Evolutionary conservation across 1,140 invertebrate genomes (phyloP), one percentile per base, ranked within the genome.

Genomic region (Sminthurinus signatus): DNA sequence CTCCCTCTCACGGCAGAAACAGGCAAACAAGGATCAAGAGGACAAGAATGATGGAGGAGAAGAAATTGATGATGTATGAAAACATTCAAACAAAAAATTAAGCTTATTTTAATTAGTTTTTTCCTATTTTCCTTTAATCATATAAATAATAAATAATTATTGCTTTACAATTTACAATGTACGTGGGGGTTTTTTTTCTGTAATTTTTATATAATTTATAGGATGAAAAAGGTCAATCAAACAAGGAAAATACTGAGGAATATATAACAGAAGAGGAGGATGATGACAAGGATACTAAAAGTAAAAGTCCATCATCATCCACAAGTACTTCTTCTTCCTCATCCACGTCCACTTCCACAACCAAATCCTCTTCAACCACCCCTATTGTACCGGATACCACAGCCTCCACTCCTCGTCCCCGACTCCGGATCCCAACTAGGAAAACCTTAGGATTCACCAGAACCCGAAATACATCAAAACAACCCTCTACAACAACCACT

Each of bases 391-490:
- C 62, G 27, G 50, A 39, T 25, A 8, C 43, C 28, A 48, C 66
- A 1, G 52, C 63, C 1, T 52, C 65, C 0, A 64, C 65, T n/a
- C 51, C 62, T 4, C 36, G 42, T 42, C 42, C 60, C 5, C 54
- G 64, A 28, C 12, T 67, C 25, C 43, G 65, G 4, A 68, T 67
- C 8, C 65, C 65, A 17, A 67, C 68, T 4, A 52, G 64, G 44
- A 70, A 70, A 21, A 77, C 77, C 32, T 71, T 25, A 1, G 58
- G 64, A n/a, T 51, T 61, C 1, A 44, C 75, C 66, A 73, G 80
- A 73, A 75, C 74, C 63, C 70, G 79, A 61, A 71, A 77, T 43
- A 75, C 75, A 67, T 17, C 61, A 8, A 55, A 42, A 19, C 21
- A 51, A 12, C 4, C 57, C 8, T 64, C 27, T 39, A 48, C 52